Conservation (phyloP, 2,113 vertebrate species). For the Uria aalge region DNA sequence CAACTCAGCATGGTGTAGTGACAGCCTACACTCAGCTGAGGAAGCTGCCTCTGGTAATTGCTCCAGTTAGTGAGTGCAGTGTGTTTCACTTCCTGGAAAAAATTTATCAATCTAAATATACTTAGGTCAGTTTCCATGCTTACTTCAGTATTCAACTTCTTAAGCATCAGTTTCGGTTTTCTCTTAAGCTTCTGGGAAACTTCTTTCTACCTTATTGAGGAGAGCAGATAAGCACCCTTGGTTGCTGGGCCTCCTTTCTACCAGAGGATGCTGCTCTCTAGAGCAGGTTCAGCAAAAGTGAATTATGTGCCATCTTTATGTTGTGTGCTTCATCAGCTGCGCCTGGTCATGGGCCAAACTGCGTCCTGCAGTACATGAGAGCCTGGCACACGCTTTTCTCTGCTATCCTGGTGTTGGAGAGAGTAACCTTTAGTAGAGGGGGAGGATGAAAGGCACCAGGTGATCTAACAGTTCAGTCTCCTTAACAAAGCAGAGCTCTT, state of each 20-base stretch:
- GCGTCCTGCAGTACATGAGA: not conserved
- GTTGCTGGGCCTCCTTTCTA: not conserved
- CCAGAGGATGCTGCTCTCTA: not conserved
- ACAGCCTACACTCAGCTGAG: not conserved
- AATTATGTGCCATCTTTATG: not conserved
- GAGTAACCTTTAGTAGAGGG: not conserved
- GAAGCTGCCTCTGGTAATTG: not conserved
- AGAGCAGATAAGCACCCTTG: not conserved
- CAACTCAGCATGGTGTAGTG: not conserved
- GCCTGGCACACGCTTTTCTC: not conserved
- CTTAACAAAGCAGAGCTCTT: not conserved
- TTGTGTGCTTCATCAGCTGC: not conserved
- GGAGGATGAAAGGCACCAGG: not conserved
- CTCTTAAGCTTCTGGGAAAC: not conserved
- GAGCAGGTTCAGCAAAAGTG: not conserved
- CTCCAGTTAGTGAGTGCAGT: not conserved
- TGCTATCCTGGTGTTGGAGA: not conserved
- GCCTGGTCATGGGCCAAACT: not conserved
- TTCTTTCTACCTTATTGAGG: not conserved
- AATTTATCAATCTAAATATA: not conserved
- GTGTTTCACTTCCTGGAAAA: not conserved
- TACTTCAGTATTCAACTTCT: not conserved
- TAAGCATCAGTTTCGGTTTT: not conserved
- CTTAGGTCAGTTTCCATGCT: not conserved
- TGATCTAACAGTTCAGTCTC: not conserved